A percentile compares a stretch with the other conserved stretches of the same genome.
Evolutionary conservation across 1,140 invertebrate species (phyloP).

Genomic region (Achroia grisella): DNA sequence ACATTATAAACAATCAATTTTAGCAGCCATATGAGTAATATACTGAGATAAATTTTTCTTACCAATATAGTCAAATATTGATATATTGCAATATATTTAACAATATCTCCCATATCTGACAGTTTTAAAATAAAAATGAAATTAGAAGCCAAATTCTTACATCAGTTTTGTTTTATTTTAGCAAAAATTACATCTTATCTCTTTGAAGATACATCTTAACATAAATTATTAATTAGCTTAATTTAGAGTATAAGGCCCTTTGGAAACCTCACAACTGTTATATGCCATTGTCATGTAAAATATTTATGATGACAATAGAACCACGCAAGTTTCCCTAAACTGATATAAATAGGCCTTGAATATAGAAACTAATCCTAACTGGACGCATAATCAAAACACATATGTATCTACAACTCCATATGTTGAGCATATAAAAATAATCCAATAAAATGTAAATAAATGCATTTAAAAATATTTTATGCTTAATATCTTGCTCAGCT

Average conservation of each 20-base stretch:
- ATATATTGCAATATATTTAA: neutral
- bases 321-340: slow-evolving; percentile 3
- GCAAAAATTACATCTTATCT: slow-evolving; percentile 55
- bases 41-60: too few species aligned
- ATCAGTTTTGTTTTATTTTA: slow-evolving; percentile 50
- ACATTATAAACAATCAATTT: too few species aligned
- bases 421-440: slow-evolving; percentile 66
- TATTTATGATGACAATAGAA: slow-evolving; percentile 5
- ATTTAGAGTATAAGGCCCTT: slow-evolving; percentile 51
- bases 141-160: slow-evolving; percentile 28
- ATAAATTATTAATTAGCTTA: slow-evolving; percentile 64
- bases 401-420: slow-evolving; percentile 32
- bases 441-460: slow-evolving; percentile 64
- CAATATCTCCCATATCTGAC: neutral
- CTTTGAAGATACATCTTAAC: slow-evolving; percentile 41
- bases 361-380: slow-evolving; percentile 37
- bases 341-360: slow-evolving; percentile 20
- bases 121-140: neutral
- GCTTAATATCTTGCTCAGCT: slow-evolving; percentile 23
- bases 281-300: slow-evolving; percentile 9
- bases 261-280: slow-evolving; percentile 27
- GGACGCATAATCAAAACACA: slow-evolving; percentile 56
- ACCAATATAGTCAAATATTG: slow-evolving; percentile 1
- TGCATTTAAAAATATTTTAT: slow-evolving; percentile 63
- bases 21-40: too few species aligned